A percentile compares a stretch with the other conserved stretches of the same genome.
phyloP scores from a whole-genome alignment of 1,140 invertebrate genomes.

The Drosophila arizonae region DNA sequence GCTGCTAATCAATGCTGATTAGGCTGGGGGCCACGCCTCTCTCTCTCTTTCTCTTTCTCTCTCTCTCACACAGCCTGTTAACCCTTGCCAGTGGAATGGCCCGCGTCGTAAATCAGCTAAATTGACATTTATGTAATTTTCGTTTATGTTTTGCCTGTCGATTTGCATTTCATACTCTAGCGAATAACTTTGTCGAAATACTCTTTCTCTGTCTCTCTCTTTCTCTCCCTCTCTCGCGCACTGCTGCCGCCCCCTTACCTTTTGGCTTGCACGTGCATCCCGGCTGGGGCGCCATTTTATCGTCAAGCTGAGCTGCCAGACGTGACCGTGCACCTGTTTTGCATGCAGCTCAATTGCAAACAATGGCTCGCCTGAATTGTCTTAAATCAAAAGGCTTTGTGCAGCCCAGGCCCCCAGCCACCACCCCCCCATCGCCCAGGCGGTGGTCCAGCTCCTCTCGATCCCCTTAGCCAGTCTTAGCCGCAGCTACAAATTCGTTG shows the following conservation, averaged over 20 bases:
- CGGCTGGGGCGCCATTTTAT: neutral
- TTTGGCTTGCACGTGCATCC: constrained; percentile 2
- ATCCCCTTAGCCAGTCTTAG: neutral
- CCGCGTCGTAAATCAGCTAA: constrained; percentile 40
- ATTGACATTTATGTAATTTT: constrained; percentile 56
- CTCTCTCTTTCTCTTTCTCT: neutral
- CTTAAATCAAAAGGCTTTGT: constrained; percentile 59
- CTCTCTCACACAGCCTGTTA: neutral
- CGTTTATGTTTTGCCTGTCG: constrained; percentile 2
- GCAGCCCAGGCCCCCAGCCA: neutral
- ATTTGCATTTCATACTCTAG: neutral
- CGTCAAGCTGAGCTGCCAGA: constrained; percentile 44
- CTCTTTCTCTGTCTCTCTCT: neutral
- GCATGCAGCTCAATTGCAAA: constrained; percentile 43
- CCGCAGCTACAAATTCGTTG: neutral
- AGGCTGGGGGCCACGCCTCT: neutral
- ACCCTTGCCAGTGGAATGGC: neutral
- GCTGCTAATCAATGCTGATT: constrained; percentile 61
- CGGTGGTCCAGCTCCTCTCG: no score
- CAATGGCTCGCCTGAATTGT: constrained; percentile 49
- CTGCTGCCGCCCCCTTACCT: no score
- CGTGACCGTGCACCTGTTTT: constrained; percentile 55
- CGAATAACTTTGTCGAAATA: neutral
- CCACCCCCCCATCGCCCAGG: neutral
- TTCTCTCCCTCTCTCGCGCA: no score